Percentiles rank a stretch among this genome's conserved stretches.
Evolutionary conservation across 2,888 invertebrate species (phyloP).

Genomic region (Uloborus plumipes): DNA sequence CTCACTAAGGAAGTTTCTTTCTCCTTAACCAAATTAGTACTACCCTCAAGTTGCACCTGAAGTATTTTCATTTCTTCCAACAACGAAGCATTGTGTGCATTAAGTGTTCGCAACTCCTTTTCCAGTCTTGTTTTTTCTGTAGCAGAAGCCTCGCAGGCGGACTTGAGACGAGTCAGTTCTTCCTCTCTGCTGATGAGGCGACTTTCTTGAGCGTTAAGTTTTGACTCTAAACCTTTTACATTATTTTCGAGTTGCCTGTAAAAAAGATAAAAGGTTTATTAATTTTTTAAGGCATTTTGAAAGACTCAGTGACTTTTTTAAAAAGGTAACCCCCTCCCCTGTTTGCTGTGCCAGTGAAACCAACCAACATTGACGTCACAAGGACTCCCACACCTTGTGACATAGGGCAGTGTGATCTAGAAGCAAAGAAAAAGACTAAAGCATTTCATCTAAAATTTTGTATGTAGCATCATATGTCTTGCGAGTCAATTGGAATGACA

Average conservation of each 20-base stretch:
- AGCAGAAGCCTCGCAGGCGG: too few relatives aligned
- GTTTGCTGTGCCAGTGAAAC: too few relatives aligned
- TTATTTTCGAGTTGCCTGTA: slow-evolving; percentile 27
- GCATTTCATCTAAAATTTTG: too few relatives aligned
- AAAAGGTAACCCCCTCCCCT: too few relatives aligned
- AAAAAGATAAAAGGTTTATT: not conserved
- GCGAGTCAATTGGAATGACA: too few relatives aligned
- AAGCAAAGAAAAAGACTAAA: too few relatives aligned
- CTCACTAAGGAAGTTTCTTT: slow-evolving; percentile 16
- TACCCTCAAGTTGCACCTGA: slow-evolving; percentile 35
- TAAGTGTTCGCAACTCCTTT: not conserved
- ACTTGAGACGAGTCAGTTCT: slow-evolving; percentile 5
- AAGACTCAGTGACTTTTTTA: not conserved
- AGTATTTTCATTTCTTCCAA: slow-evolving; percentile 20
- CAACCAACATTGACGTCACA: too few relatives aligned
- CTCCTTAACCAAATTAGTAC: slow-evolving; percentile 41
- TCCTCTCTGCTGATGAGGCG: slow-evolving; percentile 18
- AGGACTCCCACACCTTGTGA: too few relatives aligned
- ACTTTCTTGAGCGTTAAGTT: slow-evolving; percentile 4
- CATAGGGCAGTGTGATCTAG: too few relatives aligned
- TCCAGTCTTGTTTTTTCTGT: slow-evolving; percentile 22
- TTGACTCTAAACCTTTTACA: slow-evolving; percentile 24
- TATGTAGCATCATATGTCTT: too few relatives aligned
- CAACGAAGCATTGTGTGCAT: slow-evolving; percentile 6
- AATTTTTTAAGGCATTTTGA: not conserved